Percentiles rank a stretch among this genome's conserved stretches.
These are phyloP conservation scores for Ennomos quercinarius DNA, from an alignment of 2,888 invertebrate genomes.

Conservation along the genomic window DNA sequence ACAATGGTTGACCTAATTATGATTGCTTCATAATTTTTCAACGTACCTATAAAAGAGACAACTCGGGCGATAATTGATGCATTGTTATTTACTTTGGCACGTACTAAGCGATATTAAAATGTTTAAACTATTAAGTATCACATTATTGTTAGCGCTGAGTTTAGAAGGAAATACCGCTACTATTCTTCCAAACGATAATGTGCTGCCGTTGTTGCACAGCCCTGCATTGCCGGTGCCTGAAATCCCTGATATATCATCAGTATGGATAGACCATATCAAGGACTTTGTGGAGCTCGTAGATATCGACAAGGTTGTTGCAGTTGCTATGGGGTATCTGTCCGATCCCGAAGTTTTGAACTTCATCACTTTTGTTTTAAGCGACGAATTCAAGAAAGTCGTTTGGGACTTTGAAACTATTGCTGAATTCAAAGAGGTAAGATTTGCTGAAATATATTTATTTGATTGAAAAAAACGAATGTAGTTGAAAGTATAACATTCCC, in stretches of 20 bases:
- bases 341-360: slow-evolving; percentile 55
- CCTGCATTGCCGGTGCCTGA: not conserved
- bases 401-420: slow-evolving; percentile 50
- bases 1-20: slow-evolving; percentile 38
- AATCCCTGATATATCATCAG: slow-evolving; percentile 24
- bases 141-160: slow-evolving; percentile 27
- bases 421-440: slow-evolving; percentile 58
- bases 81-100: slow-evolving; percentile 15
- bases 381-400: slow-evolving; percentile 48
- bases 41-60: slow-evolving; percentile 35
- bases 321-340: slow-evolving; percentile 46
- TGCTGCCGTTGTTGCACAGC: slow-evolving; percentile 4
- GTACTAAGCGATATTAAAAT: slow-evolving; percentile 20
- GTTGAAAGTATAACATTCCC: too few species aligned
- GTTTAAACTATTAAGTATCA: slow-evolving; percentile 37
- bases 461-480: too few species aligned
- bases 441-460: not conserved
- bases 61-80: slow-evolving; percentile 6
- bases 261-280: slow-evolving; percentile 47
- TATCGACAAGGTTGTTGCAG: slow-evolving; percentile 44
- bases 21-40: slow-evolving; percentile 30
- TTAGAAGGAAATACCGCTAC: slow-evolving; percentile 21
- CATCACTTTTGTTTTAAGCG: slow-evolving; percentile 47
- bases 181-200: slow-evolving; percentile 22
- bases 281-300: slow-evolving; percentile 54